Evolutionary conservation across 2,888 invertebrate genomes (phyloP).

Genomic region (Megastigmus dorsalis): DNA sequence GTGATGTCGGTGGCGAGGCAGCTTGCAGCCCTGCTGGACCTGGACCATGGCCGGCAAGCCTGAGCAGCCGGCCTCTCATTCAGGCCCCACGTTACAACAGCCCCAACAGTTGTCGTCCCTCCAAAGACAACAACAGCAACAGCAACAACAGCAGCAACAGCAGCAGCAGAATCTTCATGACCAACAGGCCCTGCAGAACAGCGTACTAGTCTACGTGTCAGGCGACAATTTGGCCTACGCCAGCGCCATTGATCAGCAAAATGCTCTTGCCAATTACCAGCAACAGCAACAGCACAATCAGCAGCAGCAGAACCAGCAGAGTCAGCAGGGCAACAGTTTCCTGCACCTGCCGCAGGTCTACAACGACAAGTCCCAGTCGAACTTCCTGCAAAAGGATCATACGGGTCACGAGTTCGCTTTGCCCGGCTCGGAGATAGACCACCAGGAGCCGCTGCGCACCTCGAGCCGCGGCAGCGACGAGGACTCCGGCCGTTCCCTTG

Average conservation of each 20-base stretch:
- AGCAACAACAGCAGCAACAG: slow-evolving; percentile 58
- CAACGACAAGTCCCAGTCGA: slow-evolving; percentile 44
- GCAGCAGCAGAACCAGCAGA: slow-evolving; percentile 57
- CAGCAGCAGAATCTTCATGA: slow-evolving; percentile 55
- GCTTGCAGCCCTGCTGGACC: slow-evolving; percentile 72
- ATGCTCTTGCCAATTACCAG: slow-evolving; percentile 47
- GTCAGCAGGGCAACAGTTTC: slow-evolving; percentile 26
- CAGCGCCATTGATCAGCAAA: slow-evolving; percentile 71
- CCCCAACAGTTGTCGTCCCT: slow-evolving; percentile 50
- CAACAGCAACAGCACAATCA: slow-evolving; percentile 56
- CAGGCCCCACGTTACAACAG: slow-evolving; percentile 67
- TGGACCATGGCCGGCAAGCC: slow-evolving; percentile 86
- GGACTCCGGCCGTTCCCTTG: slow-evolving; percentile 39
- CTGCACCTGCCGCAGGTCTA: slow-evolving; percentile 50
- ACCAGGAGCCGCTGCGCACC: slow-evolving; percentile 44
- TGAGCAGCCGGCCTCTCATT: slow-evolving; percentile 79
- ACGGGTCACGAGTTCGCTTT: slow-evolving; percentile 28
- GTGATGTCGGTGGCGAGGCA: slow-evolving; percentile 78
- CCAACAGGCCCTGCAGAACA: slow-evolving; percentile 69
- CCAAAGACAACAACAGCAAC: slow-evolving; percentile 34
- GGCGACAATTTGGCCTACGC: slow-evolving; percentile 78
- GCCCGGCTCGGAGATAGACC: slow-evolving; percentile 44
- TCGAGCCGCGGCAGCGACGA: slow-evolving; percentile 50
- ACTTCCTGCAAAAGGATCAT: slow-evolving; percentile 36
- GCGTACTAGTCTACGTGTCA: slow-evolving; percentile 78